Percentiles rank a stretch among this genome's conserved stretches.
Evolutionary conservation across 2,113 vertebrate genomes (phyloP).

Genomic region (Gavia stellata): DNA sequence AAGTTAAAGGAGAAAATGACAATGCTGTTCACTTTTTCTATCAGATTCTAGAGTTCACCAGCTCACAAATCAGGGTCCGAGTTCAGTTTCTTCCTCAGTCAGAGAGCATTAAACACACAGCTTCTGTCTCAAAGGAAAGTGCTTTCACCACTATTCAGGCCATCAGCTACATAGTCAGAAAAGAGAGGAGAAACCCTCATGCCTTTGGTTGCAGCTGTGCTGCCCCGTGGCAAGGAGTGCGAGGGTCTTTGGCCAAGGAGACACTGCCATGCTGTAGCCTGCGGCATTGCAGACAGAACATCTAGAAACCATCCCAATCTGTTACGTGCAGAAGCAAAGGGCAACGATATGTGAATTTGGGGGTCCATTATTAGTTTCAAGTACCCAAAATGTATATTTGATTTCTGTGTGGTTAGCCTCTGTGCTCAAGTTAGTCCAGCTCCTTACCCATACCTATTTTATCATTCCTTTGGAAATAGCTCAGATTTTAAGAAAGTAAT

Average conservation of each 20-base stretch:
- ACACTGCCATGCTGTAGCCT: background rate
- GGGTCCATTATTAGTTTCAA: background rate
- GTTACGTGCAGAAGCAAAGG: background rate
- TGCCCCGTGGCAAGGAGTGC: rapidly evolving
- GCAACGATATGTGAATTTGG: background rate
- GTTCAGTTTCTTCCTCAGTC: background rate
- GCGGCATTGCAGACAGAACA: rapidly evolving
- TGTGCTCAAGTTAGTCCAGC: background rate
- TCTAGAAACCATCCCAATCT: background rate
- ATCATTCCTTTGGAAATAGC: background rate
- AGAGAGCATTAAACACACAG: background rate
- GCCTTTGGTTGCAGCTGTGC: background rate
- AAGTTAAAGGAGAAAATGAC: background rate
- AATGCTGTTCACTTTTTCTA: background rate
- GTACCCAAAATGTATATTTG: background rate
- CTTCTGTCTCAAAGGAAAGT: background rate
- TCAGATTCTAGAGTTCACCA: background rate
- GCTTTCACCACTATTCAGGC: background rate
- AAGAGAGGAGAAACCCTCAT: background rate
- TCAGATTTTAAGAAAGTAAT: background rate
- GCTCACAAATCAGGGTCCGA: background rate
- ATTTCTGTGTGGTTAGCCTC: background rate
- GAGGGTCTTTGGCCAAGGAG: background rate
- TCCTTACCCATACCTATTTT: background rate
- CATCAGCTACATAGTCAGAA: background rate